Percentiles rank a stretch among this genome's conserved stretches.
Conservation (phyloP, 2,797 vertebrate genomes). For the Sebastes hopkinsi region DNA sequence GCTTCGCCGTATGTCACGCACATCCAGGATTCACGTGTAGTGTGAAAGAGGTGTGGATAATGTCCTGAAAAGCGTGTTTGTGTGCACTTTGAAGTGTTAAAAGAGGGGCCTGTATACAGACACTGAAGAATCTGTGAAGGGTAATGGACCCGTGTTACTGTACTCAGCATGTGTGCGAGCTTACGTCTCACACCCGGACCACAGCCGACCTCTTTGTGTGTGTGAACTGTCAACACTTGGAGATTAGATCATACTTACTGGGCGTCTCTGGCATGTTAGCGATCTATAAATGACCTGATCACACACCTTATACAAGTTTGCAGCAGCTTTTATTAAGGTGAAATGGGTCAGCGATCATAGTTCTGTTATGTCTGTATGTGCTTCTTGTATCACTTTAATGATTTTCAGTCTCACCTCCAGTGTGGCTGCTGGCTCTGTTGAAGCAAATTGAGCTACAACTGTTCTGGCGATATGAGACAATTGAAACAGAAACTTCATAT, state of each 20-base stretch:
- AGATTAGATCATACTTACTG: conserved; percentile 15
- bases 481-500: conserved; percentile 25
- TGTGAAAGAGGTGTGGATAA: conserved; percentile 1
- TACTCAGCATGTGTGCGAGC: background rate
- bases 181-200: background rate
- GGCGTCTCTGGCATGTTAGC: background rate
- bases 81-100: background rate
- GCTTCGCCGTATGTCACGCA: background rate
- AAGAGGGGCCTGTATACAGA: background rate
- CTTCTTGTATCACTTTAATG: background rate
- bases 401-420: background rate
- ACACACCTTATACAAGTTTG: background rate
- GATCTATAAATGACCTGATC: background rate
- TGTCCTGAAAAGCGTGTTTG: background rate
- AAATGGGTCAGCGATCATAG: background rate
- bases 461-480: background rate
- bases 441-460: conserved; percentile 6
- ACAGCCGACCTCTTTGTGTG: background rate
- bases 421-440: conserved; percentile 14
- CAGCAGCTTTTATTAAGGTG: background rate
- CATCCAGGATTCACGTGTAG: background rate
- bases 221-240: conserved; percentile 15
- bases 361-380: background rate
- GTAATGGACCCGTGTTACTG: background rate
- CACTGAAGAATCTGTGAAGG: background rate